Evolutionary conservation across 2,797 vertebrate genomes (phyloP).

Genomic region (Halcyon smyrnensis): DNA sequence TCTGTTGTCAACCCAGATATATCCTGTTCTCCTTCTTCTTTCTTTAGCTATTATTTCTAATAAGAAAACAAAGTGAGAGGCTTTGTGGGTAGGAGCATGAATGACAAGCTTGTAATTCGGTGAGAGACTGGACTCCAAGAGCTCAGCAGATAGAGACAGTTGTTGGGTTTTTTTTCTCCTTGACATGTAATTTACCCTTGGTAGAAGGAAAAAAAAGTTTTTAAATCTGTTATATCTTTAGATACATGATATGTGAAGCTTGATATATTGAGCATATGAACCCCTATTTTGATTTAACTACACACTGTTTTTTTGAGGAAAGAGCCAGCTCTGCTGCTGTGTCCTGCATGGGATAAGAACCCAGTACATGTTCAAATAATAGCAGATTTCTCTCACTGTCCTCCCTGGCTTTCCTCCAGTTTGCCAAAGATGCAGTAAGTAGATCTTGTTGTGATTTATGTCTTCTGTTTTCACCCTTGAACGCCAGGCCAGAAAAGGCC

Average conservation of each 20-base stretch:
- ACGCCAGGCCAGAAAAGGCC: not conserved
- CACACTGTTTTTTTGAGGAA: not conserved
- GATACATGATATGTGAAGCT: not conserved
- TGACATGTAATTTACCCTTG: not conserved
- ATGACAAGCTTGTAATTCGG: not conserved
- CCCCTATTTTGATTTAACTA: not conserved
- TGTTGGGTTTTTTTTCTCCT: not conserved
- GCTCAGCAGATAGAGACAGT: not conserved
- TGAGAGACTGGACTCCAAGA: not conserved
- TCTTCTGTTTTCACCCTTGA: not conserved
- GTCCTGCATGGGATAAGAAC: not conserved
- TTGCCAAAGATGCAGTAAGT: not conserved
- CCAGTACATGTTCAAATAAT: not conserved
- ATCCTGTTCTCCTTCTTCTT: not conserved
- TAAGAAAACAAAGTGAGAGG: not conserved
- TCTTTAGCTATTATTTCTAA: not conserved
- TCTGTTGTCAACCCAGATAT: not conserved
- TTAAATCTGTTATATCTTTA: not conserved
- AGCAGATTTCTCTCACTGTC: not conserved
- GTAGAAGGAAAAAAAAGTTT: not conserved
- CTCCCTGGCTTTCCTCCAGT: not conserved
- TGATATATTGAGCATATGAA: not conserved
- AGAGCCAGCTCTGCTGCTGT: not conserved
- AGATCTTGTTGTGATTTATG: not conserved
- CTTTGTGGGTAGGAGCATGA: not conserved